Evolutionary conservation across 1,140 invertebrate genomes (phyloP).

Genomic region (Leptopilina clavipes): DNA sequence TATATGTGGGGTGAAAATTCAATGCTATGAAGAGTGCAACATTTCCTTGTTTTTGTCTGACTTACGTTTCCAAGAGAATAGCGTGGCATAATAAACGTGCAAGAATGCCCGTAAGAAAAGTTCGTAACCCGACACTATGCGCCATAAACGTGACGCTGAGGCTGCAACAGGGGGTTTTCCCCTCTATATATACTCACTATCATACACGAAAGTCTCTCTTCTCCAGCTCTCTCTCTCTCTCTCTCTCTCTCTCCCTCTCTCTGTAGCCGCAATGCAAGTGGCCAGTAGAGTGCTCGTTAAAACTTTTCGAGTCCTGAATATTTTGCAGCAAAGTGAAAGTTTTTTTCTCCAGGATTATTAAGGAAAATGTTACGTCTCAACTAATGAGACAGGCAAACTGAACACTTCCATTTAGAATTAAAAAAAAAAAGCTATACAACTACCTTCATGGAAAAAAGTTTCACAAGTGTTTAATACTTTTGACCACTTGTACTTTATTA

Average conservation of each 20-base stretch:
- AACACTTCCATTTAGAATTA: constrained; percentile 1
- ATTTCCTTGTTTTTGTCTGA: constrained; percentile 21
- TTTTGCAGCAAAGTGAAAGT: constrained; percentile 29
- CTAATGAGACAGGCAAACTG: constrained; percentile 27
- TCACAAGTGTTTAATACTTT: neutral
- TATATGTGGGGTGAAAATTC: constrained; percentile 20
- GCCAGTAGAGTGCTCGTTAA: constrained; percentile 16
- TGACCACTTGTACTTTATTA: neutral
- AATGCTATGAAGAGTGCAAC: constrained; percentile 7
- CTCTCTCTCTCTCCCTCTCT: neutral
- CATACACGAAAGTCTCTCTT: neutral
- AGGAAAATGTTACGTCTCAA: constrained; percentile 17
- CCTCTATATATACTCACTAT: neutral
- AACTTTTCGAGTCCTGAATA: constrained; percentile 31
- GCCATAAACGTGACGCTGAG: constrained; percentile 23
- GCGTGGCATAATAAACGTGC: constrained; percentile 17
- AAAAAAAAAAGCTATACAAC: neutral
- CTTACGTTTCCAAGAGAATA: constrained; percentile 28
- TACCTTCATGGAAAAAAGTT: neutral
- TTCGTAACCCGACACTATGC: constrained; percentile 33
- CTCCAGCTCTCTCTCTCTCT: neutral
- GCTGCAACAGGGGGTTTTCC: constrained; percentile 7
- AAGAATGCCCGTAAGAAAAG: constrained; percentile 34
- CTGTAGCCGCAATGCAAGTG: constrained; percentile 29
- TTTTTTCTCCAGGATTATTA: constrained; percentile 26